Evolutionary conservation across 2,888 invertebrate species (phyloP), one percentile per base, ranked within the genome.

Genomic region (Sthenelais limicola): DNA sequence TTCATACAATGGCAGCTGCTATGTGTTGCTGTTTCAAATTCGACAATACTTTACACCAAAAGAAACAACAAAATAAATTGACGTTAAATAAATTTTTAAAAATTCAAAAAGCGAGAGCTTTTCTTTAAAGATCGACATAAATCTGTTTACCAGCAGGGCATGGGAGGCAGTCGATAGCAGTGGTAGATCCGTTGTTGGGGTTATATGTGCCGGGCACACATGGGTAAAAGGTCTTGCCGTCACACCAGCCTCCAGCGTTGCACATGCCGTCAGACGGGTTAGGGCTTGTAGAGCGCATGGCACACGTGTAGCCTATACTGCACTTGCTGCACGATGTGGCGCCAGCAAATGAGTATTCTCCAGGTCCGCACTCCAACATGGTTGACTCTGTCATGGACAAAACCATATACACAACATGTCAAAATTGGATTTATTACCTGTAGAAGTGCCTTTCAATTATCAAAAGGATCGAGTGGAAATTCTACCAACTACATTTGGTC

Each of bases 171-270:
- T 74, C 81, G 3, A 73, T 80, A 15, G 71, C 72, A 47, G 73
- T 76, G 18, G 73, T 54, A 0, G 85, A 84, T 24, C 81, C 84
- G 67, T 84, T 85, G 32, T 75, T 72, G 0, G 79, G 78, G 71
- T 86, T 85, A 76, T 83, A 86, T 1, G 81, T 84, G 5, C 86
- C 86, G 2, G 83, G 74, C 2, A 79, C 79, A 76, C 86, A 86
- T 0, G 82, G 79, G 35, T 73, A 68, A 73, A 80, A 82, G 15
- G 70, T 58, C 68, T 81, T 80, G 1, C 86, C 86, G 73, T 86
- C 85, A 77, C 86, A 86, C 78, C 80, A 85, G 2, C 83, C 83
- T 5, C 86, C 86, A 30, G 78, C 69, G 24, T 79, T 76, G 76
- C 86, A 86, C 5, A 78, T 73, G 26, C 79, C 81, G 32, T 71